These are phyloP conservation scores for Drosophila nr. perissopoda DNA, from an alignment of 2,888 invertebrate genomes.

Conservation along the genomic window DNA sequence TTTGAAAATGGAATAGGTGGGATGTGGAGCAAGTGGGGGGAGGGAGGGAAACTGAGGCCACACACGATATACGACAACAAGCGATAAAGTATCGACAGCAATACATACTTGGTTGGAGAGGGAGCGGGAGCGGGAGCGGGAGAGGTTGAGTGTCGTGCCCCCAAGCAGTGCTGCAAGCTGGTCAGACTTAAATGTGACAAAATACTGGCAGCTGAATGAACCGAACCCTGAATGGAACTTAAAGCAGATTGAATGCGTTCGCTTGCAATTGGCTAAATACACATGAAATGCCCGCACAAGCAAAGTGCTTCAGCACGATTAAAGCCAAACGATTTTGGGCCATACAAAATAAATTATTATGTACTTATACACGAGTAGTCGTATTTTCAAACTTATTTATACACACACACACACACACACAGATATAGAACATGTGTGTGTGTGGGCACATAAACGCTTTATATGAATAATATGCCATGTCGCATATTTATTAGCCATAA, in stretches of 20 bases:
- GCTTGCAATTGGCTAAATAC: slow-evolving; percentile 7
- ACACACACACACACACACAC: too few species aligned
- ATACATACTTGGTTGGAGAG: neutral
- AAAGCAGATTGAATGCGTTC: slow-evolving; percentile 24
- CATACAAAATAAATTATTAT: slow-evolving; percentile 7
- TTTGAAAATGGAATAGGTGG: neutral
- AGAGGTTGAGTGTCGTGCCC: neutral
- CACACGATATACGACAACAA: neutral
- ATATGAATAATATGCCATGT: slow-evolving; percentile 25
- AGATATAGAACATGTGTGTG: neutral
- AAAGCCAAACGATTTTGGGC: slow-evolving; percentile 8
- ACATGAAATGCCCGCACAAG: slow-evolving; percentile 1
- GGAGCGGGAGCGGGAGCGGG: neutral
- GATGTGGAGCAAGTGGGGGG: too few species aligned
- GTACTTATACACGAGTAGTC: neutral
- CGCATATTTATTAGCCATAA: slow-evolving; percentile 44
- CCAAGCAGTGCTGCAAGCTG: slow-evolving; percentile 1
- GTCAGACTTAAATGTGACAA: slow-evolving; percentile 32
- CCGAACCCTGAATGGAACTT: slow-evolving; percentile 14
- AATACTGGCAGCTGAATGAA: slow-evolving; percentile 11
- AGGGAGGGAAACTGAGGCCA: neutral
- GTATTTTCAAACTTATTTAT: neutral
- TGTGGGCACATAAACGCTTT: slow-evolving; percentile 30
- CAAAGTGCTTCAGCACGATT: slow-evolving; percentile 10
- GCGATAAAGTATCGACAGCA: slow-evolving; percentile 16